These are phyloP conservation scores for Botia almorhae DNA, from an alignment of 2,797 vertebrate genomes.

Conservation along the genomic window DNA sequence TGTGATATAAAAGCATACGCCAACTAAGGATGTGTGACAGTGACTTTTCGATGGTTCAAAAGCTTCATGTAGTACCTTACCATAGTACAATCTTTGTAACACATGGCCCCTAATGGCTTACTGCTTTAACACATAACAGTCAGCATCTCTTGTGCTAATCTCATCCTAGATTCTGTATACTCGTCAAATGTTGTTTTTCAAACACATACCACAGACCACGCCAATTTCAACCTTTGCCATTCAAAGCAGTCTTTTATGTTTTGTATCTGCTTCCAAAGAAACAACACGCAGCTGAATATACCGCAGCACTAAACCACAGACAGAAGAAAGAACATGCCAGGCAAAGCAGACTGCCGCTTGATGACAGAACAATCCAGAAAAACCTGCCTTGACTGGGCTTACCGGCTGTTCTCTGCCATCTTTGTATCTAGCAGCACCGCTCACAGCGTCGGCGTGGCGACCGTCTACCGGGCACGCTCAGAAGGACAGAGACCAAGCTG, in stretches of 20 bases:
- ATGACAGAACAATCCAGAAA: conserved; percentile 53
- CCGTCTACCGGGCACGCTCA: conserved; percentile 47
- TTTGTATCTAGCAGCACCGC: conserved; percentile 67
- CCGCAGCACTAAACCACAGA: conserved; percentile 29
- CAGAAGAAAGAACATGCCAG: background rate
- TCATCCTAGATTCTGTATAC: background rate
- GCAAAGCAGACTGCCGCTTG: background rate
- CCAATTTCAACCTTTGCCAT: conserved; percentile 27
- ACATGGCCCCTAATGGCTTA: background rate
- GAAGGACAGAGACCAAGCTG: conserved; percentile 64
- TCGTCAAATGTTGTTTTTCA: background rate
- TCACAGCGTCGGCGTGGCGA: conserved; percentile 47
- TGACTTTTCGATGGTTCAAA: background rate
- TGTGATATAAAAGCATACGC: background rate
- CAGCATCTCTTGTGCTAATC: background rate
- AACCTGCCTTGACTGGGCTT: conserved; percentile 58
- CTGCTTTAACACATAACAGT: background rate
- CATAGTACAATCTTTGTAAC: background rate
- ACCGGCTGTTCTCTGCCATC: conserved; percentile 80
- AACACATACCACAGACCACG: conserved; percentile 36
- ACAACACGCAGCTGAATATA: conserved; percentile 29
- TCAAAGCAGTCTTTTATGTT: conserved; percentile 30
- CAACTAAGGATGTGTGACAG: background rate
- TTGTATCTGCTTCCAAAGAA: conserved; percentile 29
- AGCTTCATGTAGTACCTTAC: no score